These are phyloP conservation scores for Apotomis capreana DNA, from an alignment of 2,888 invertebrate species.

Conservation along the genomic window DNA sequence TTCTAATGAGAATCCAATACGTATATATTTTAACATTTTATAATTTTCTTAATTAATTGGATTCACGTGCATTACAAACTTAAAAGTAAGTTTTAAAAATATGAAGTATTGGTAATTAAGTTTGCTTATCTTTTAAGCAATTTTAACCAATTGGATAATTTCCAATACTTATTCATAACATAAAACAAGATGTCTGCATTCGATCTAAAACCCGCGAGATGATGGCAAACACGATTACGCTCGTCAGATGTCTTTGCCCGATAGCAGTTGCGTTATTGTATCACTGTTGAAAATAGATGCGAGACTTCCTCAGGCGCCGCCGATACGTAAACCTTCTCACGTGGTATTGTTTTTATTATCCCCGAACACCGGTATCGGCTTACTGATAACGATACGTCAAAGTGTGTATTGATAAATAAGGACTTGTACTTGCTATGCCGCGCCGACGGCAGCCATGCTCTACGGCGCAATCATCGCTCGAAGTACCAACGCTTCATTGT, in stretches of 20 bases:
- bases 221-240: constrained; percentile 25
- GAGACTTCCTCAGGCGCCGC: constrained; percentile 58
- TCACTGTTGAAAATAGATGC: constrained; percentile 72
- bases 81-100: too few relatives aligned
- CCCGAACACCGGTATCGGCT: constrained; percentile 60
- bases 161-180: constrained; percentile 10
- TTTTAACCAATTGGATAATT: constrained; percentile 10
- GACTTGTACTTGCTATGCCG: constrained; percentile 46
- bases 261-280: constrained; percentile 70
- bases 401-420: constrained; percentile 49
- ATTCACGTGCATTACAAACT: background rate
- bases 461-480: constrained; percentile 29
- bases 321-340: constrained; percentile 66
- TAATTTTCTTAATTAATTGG: background rate
- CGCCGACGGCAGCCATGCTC: constrained; percentile 42
- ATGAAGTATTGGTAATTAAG: too few relatives aligned
- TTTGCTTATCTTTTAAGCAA: background rate
- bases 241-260: constrained; percentile 69
- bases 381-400: constrained; percentile 64
- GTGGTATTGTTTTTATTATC: constrained; percentile 81
- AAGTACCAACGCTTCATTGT: constrained; percentile 47
- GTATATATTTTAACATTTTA: background rate
- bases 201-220: constrained; percentile 20
- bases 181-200: constrained; percentile 25
- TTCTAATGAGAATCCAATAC: background rate